Evolutionary conservation across 2,888 invertebrate species (phyloP).

Genomic region (Beris chalybata): DNA sequence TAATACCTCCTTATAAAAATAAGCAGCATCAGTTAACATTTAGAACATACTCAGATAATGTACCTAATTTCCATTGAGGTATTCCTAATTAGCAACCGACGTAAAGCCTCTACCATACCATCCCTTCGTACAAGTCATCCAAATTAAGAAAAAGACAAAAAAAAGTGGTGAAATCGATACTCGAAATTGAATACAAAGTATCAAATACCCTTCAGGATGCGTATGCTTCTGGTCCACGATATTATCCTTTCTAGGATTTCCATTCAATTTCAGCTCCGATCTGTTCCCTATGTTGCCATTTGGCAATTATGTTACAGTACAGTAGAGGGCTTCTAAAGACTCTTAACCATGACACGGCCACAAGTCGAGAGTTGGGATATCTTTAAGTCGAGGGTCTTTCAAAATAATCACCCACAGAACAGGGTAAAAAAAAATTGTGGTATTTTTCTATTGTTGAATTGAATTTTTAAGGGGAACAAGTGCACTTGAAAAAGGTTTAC

Average conservation of each 20-base stretch:
- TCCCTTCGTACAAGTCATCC: background rate
- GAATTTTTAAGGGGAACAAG: constrained; percentile 27
- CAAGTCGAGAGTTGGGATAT: constrained; percentile 25
- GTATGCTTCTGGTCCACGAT: constrained; percentile 1
- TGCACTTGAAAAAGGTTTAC: constrained; percentile 37
- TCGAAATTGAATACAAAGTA: constrained; percentile 12
- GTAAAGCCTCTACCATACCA: no score
- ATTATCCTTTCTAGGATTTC: constrained; percentile 20
- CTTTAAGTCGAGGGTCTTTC: constrained; percentile 16
- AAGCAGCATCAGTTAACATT: no score
- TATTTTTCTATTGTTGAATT: constrained; percentile 21
- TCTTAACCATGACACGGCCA: constrained; percentile 24
- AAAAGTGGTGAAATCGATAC: constrained; percentile 24
- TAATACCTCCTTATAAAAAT: no score
- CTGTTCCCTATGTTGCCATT: background rate
- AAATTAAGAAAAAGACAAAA: background rate
- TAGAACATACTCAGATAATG: no score
- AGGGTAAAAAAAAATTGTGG: constrained; percentile 9
- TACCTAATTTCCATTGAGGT: no score
- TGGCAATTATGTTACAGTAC: constrained; percentile 18
- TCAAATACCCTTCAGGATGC: constrained; percentile 10
- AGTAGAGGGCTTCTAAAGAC: constrained; percentile 11
- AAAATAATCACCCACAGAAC: constrained; percentile 16
- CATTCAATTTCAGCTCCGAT: constrained; percentile 12
- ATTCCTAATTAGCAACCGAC: no score